Evolutionary conservation across 2,888 invertebrate species (phyloP), one percentile per base, ranked within the genome.

Genomic region (Apamea crenata): DNA sequence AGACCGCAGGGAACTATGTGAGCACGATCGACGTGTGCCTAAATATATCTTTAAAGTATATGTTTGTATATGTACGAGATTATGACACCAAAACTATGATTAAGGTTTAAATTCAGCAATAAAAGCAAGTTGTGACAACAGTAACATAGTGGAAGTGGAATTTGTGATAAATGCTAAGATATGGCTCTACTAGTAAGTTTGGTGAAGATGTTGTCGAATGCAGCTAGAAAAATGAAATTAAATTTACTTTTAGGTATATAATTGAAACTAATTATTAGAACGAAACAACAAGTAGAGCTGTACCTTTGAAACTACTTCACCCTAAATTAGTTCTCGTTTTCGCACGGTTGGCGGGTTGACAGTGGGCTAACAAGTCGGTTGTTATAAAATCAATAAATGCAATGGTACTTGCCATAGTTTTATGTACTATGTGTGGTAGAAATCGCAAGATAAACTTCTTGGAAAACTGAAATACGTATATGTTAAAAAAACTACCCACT

Each of bases 61-160:
- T 89, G 84, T 89, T 87, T 88, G 87, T 90, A 91, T 92, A 91
- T 92, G 89, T 91, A 92, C 94, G 95, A 95, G 95, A 96, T 96
- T 96, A 95, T 93, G 92, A 95, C 95, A 95, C 96, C 96, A 96
- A 96, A 95, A 95, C 92, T 94, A 93, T 93, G 87, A 90, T 89
- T 92, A 93, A 93, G 91, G 83, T 77, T 74, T 53, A 84, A 89
- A 90, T 83, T 85, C 90, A 90, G 90, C 90, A 91, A 91, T 90
- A 91, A 90, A 82, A 84, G 40, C 87, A 88, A 87, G 83, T 88
- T 89, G 86, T 90, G 86, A 87, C 85, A 85, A 74, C 76, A 75
- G 32, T 80, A 71, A 61, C 25, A 36, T 67, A 59, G 56, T 80
- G n/a, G 53, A 63, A 66, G 25, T 68, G 53, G 65, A 80, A 72